Base-by-base conservation (phyloP, 1,140 invertebrate species). In the Contarinia nasturtii region DNA sequence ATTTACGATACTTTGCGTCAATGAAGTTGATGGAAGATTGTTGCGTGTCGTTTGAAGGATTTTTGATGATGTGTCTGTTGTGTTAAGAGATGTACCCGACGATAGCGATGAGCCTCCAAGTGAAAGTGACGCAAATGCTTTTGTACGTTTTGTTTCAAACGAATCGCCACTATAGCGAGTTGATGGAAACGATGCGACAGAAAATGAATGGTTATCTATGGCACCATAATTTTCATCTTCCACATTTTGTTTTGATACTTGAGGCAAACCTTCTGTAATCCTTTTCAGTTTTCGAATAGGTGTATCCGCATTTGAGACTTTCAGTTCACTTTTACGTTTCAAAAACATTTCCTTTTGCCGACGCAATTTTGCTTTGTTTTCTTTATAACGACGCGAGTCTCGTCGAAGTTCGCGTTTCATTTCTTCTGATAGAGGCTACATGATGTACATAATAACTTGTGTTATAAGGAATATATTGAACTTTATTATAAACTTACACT, bases 291-390 rank as follows among this genome's bases (percentile, higher is more conserved):
- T 33, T 33, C 21, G 10, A 3, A 21, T 11, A 5, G 36, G 36
- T 14, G 12, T 14, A 14, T 5, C 12, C 27, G 22, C 2, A n/a
- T 22, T 2, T n/a, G 43, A 33, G 18, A 19, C 19, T 2, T 11
- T 20, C 12, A 21, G 51, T 37, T 66, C 57, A 10, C 64, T 58
- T 49, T 69, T 67, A 7, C 67, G 50, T 0, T 55, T 51, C 33
- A 67, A 68, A 2, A 71, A 66, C 20, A 68, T 60, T 56, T 82
- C 79, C 45, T 81, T 82, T 27, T 81, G 71, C 1, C 75, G 67
- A 2, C 79, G 70, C 37, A 84, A 59, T 57, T 81, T 83, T 54
- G 83, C 80, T 56, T 84, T 86, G n/a, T 79, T 81, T 51, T 82
- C 77, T 55, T 80, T 80, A 57, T 83, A 82, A 15, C 72, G 65